Base-by-base conservation (phyloP, 2,888 invertebrate genomes). In the Nezara viridula region DNA sequence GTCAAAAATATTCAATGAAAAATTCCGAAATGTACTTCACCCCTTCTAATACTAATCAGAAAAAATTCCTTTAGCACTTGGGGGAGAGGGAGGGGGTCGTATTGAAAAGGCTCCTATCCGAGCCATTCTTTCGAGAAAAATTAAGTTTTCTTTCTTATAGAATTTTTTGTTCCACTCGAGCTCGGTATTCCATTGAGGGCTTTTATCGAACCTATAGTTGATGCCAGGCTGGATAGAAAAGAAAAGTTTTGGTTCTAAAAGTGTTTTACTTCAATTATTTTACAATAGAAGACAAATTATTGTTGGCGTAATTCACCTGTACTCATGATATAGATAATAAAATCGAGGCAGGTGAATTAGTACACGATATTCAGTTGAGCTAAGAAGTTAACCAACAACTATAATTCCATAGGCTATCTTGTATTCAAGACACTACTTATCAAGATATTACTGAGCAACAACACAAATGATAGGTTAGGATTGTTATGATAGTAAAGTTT, bases 101-200 rank as follows among this genome's bases (percentile, higher is more conserved):
- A 37, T 37, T 73, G 32, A 37, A 73, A 73, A 37, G 66, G 32
- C 0, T 66, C 32, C 66, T 60, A 66, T 66, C 66, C 32, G 19
- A 37, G 32, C 66, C 66, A 73, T 73, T 73, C 66, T 73, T 73
- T 37, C 37, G 37, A 73, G 66, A 37, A 37, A 73, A 73, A 73
- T 73, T 32, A 73, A 73, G 66, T 73, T 73, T 73, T 73, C 66
- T 73, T 73, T 73, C 66, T 73, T 73, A 73, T 73, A 73, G 66
- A 32, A 37, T 73, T 73, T 73, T 73, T 73, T 73, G 66, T 73
- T 37, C 66, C 66, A 37, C 32, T 73, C 32, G 32, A 73, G 66
- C 66, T 73, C 32, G 66, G 32, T 73, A 73, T 73, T 73, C 66
- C 66, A 73, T 73, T 73, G 66, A 73, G 19, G 66, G 19, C 66